Evolutionary conservation across 2,113 vertebrate genomes (phyloP), one percentile per base, ranked within the genome.

Genomic region (Semnopithecus entellus): DNA sequence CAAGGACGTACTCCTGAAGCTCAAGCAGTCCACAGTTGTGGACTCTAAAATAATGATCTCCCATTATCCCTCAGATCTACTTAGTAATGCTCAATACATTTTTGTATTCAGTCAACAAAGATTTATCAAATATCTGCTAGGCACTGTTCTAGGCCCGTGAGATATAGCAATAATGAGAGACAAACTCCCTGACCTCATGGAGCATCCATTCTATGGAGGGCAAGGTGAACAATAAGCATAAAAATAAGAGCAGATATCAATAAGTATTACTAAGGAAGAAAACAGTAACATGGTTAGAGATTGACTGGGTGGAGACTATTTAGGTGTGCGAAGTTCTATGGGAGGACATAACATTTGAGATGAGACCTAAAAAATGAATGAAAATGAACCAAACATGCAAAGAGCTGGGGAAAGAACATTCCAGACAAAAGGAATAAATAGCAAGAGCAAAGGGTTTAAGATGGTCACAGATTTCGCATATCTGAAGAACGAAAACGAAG

Each of bases 61-160:
- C 68, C 66, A 11, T 83, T 80, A 68, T 45, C 14, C 17, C 68
- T 91, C 66, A 55, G 8, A 5, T 72, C 80, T 87, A 22, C 66
- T 90, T 82, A 82, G 6, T 35, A 10, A 86, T 45, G 40, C 32
- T 32, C 23, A 78, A 70, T 52, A 72, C 22, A 68, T 55, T 88
- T 32, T 92, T 95, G n/a, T 92, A 72, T 78, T 96, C 30, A 75
- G 50, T 92, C 73, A 61, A 90, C n/a, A 78, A 96, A 61, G 70
- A 82, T 52, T 70, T 78, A 75, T 86, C 30, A 20, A 87, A 64
- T 8, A 87, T 87, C 32, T 72, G 2, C 76, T 87, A 78, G 50
- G 61, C 61, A 72, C 10, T 80, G 18, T 59, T 80, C 18, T 75
- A 81, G 52, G 64, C 45, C 40, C 40, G 68, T 84, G 18, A 32